phyloP scores from a whole-genome alignment of 2,888 invertebrate genomes.

The Drosophila mimetica region DNA sequence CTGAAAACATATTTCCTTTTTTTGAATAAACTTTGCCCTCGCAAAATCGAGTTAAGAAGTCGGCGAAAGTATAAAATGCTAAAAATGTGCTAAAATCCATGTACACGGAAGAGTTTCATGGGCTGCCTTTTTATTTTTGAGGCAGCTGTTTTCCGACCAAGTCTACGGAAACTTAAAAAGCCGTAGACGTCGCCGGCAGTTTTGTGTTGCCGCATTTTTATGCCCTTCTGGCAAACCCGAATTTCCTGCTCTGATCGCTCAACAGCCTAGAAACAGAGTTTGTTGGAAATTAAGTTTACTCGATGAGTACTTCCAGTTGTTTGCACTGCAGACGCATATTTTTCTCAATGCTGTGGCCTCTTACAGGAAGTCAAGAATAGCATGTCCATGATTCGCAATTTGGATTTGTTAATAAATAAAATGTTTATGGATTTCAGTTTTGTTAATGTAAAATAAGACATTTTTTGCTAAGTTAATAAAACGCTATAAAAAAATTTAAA shows the following conservation, averaged over 20 bases:
- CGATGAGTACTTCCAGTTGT: constrained; percentile 58
- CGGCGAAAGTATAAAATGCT: constrained; percentile 68
- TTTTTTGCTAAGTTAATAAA: no score
- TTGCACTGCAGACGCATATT: constrained; percentile 60
- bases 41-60: constrained; percentile 75
- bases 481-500: no score
- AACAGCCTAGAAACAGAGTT: constrained; percentile 39
- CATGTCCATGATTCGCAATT: background rate
- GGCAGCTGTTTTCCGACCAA: constrained; percentile 27
- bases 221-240: constrained; percentile 36
- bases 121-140: background rate
- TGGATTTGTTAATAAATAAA: background rate
- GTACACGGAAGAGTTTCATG: constrained; percentile 34
- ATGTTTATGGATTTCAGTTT: background rate
- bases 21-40: constrained; percentile 66
- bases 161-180: constrained; percentile 59
- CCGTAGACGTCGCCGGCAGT: constrained; percentile 50
- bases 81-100: constrained; percentile 68
- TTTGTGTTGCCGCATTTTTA: constrained; percentile 49
- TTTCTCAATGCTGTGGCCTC: constrained; percentile 27
- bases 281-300: constrained; percentile 46
- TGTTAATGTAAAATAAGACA: no score
- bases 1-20: constrained; percentile 30
- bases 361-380: background rate
- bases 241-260: constrained; percentile 8